A percentile compares a stretch with the other conserved stretches of the same genome.
phyloP scores from a whole-genome alignment of 2,113 vertebrate species.

The Perca schrenkii region DNA sequence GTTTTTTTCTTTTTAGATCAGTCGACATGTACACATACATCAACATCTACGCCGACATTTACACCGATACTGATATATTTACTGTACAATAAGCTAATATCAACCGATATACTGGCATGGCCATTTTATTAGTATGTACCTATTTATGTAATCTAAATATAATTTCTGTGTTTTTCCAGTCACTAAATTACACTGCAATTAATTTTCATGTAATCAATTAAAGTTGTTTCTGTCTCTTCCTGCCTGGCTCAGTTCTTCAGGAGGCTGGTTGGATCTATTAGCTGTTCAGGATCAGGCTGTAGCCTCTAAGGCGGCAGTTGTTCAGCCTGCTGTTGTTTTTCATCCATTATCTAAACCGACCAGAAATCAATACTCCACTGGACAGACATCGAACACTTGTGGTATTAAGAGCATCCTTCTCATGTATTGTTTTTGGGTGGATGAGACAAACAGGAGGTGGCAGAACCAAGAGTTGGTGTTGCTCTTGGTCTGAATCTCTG shows the following conservation, averaged over 20 bases:
- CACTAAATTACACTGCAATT: not conserved
- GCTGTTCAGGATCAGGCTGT: constrained; percentile 12
- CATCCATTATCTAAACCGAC: constrained; percentile 25
- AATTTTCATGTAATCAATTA: not conserved
- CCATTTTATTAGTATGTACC: too few relatives aligned
- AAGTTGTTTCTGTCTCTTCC: not conserved
- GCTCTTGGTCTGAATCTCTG: constrained; percentile 69
- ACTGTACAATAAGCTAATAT: too few relatives aligned
- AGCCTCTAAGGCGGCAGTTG: constrained; percentile 16
- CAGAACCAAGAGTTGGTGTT: constrained; percentile 35
- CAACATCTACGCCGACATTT: too few relatives aligned
- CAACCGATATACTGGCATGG: too few relatives aligned
- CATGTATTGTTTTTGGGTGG: constrained; percentile 43
- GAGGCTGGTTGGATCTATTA: constrained; percentile 31
- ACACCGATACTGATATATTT: too few relatives aligned
- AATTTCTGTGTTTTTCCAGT: not conserved
- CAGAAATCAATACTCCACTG: constrained; percentile 29
- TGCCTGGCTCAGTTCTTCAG: not conserved
- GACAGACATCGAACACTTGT: constrained; percentile 24
- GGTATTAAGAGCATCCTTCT: constrained; percentile 49
- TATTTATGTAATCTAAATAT: too few relatives aligned
- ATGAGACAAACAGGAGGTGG: constrained; percentile 37
- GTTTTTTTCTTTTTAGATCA: too few relatives aligned
- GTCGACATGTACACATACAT: too few relatives aligned
- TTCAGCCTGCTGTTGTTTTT: constrained; percentile 25